Evolutionary conservation across 2,797 vertebrate genomes (phyloP), one percentile per base, ranked within the genome.

Genomic region (Coregonus sp.): DNA sequence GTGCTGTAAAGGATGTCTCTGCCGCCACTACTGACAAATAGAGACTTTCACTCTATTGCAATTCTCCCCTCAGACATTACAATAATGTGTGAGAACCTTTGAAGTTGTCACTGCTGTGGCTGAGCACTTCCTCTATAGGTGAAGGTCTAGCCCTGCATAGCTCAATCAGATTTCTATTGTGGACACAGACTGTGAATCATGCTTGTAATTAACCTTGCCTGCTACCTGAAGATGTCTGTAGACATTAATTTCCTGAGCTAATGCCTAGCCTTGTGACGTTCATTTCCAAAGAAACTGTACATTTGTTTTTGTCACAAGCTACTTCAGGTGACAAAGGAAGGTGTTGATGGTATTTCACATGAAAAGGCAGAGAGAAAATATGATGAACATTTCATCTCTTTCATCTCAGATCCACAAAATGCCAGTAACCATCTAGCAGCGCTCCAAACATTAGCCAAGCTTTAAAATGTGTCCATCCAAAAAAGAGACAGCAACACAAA

Each of bases 1-100:
- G 31, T 33, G 68, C 68, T 79, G 81, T 86, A 77, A 67, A 79
- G 80, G 74, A 77, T 78, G 70, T 5, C 51, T 40, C 40, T 40
- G 40, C 40, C 7, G 40, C 40, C 37, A 9, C 40, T 9, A n/a
- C 68, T 50, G 40, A 11, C 15, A 70, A 6, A 11, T 20, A 1
- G 4, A 20, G 20, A 65, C 2, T 2, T 35, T 33, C 31, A 35
- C 7, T 25, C 20, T 35, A 67, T 16, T 67, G 29, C 14, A 16
- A 15, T 4, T 16, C 14, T 67, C 33, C 5, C 2, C 59, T 61
- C 25, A 25, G 5, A 25, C 15, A 66, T 66, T 66, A 66, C 25
- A 47, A 47, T 9, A 31, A 29, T 31, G 56, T n/a, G 5, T 20
- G 56, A 59, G 18, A 59, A 25, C 20, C 1, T 35, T 68, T 35